A percentile compares a stretch with the other conserved stretches of the same genome.
Evolutionary conservation across 2,113 vertebrate species (phyloP).

Genomic region (Haplochromis burtoni): DNA sequence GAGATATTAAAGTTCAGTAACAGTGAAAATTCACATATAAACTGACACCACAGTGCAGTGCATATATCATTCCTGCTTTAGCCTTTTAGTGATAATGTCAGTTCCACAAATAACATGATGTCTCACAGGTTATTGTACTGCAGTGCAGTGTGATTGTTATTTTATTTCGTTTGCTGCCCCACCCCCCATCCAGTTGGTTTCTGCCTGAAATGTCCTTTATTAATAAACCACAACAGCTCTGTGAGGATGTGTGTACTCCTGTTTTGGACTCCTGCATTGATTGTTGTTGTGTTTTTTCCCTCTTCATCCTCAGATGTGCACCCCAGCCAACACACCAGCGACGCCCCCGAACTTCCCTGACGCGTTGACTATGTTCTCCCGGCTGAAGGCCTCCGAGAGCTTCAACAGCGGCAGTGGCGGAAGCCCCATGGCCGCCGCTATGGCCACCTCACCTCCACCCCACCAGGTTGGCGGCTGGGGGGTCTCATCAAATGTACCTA

Average conservation of each 20-base stretch:
- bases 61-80: not conserved
- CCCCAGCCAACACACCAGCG: slow-evolving; percentile 95
- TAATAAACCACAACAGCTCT: not conserved
- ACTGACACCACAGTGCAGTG: not conserved
- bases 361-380: slow-evolving; percentile 93
- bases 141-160: not conserved
- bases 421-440: slow-evolving; percentile 77
- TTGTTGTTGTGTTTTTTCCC: not conserved
- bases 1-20: not conserved
- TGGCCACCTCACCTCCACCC: slow-evolving; percentile 84
- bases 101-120: not conserved
- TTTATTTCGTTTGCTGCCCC: not conserved
- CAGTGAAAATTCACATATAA: not conserved
- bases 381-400: slow-evolving; percentile 92
- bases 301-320: slow-evolving; percentile 83
- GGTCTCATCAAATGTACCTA: slow-evolving; percentile 69
- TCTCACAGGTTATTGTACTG: not conserved
- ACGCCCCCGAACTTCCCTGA: slow-evolving; percentile 97
- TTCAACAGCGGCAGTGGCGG: slow-evolving; percentile 74
- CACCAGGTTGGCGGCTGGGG: slow-evolving; percentile 77
- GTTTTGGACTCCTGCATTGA: not conserved
- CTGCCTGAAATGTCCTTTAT: not conserved
- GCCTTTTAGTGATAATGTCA: not conserved
- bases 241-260: not conserved
- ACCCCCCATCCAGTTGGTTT: not conserved